These are phyloP conservation scores for Sebastes umbrosus DNA, from an alignment of 2,797 vertebrate genomes.

Conservation along the genomic window DNA sequence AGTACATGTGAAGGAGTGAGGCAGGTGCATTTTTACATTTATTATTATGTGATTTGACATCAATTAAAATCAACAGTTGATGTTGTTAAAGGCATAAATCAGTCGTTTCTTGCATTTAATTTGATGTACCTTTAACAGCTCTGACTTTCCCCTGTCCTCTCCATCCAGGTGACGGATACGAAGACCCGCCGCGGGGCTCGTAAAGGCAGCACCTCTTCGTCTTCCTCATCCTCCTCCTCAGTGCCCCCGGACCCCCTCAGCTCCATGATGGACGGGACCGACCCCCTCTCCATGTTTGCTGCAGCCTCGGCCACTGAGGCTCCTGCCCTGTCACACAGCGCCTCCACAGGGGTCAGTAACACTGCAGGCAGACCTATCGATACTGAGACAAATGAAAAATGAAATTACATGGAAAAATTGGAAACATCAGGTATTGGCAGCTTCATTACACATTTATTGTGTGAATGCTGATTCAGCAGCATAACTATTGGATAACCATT, in stretches of 20 bases:
- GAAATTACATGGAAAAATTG: background rate
- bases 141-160: background rate
- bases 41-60: background rate
- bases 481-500: too few relatives aligned
- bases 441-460: background rate
- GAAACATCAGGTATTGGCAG: background rate
- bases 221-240: conserved; percentile 91
- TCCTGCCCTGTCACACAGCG: conserved; percentile 63
- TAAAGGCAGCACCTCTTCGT: conserved; percentile 93
- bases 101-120: background rate
- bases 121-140: background rate
- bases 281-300: conserved; percentile 94
- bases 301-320: conserved; percentile 78
- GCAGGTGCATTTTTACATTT: too few relatives aligned
- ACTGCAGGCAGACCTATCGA: background rate
- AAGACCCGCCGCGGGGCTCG: conserved; percentile 89
- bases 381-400: too few relatives aligned
- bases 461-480: too few relatives aligned
- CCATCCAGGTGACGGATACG: conserved; percentile 88
- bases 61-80: background rate
- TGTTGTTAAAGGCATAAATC: background rate
- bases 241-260: conserved; percentile 89
- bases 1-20: too few relatives aligned
- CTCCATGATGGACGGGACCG: conserved; percentile 93
- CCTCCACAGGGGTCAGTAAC: conserved; percentile 73